These are phyloP conservation scores for Calliopum simillimum DNA, from an alignment of 2,888 invertebrate species.

Conservation along the genomic window DNA sequence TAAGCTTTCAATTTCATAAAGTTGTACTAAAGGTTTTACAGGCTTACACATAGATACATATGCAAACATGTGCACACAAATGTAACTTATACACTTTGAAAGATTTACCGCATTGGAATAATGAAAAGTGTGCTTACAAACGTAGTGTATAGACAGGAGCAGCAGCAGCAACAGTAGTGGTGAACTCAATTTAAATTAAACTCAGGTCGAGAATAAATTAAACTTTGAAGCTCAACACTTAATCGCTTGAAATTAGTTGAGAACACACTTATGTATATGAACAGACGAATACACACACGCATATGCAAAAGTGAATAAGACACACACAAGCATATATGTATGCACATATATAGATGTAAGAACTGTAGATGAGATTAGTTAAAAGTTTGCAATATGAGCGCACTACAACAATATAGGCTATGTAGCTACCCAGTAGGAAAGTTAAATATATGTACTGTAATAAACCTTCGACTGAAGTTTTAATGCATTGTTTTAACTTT, in stretches of 20 bases:
- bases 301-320: background rate
- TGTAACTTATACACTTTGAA: background rate
- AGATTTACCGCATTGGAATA: background rate
- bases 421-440: background rate
- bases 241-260: background rate
- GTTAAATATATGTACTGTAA: background rate
- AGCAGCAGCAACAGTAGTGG: background rate
- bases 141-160: background rate
- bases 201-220: conserved; percentile 13
- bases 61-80: background rate
- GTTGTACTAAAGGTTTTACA: background rate
- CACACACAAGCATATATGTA: background rate
- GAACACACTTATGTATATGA: too few species aligned
- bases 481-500: too few species aligned
- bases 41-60: background rate
- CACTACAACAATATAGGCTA: too few species aligned
- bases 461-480: background rate
- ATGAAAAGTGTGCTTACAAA: background rate
- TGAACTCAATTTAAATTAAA: conserved; percentile 8
- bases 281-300: background rate
- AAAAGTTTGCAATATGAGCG: too few species aligned
- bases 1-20: too few species aligned
- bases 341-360: conserved; percentile 3
- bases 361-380: too few species aligned
- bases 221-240: conserved; percentile 10